phyloP scores from a whole-genome alignment of 53 echinoderm and acorn worm genomes.

The Pentamera pediparva region DNA sequence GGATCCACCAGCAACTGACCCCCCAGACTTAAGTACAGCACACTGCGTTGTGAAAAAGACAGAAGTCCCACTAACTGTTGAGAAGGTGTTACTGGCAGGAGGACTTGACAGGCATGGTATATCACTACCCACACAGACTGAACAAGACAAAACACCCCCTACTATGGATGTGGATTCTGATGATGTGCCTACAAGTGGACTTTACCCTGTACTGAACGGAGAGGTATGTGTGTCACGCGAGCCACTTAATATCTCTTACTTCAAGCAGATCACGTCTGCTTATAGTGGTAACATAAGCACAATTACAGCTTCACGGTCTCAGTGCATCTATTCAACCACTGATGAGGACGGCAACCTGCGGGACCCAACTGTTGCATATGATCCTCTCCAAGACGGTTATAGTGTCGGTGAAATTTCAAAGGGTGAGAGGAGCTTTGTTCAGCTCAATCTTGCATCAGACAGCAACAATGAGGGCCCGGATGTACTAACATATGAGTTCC shows the following conservation, averaged over 20 bases:
- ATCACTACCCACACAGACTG: not conserved
- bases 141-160: slow-evolving; percentile 7
- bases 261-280: slow-evolving; percentile 1
- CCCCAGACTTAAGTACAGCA: not conserved
- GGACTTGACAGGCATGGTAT: not conserved
- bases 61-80: not conserved
- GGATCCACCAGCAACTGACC: not conserved
- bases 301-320: not conserved
- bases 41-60: not conserved
- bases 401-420: slow-evolving; percentile 18
- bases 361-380: slow-evolving; percentile 1
- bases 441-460: not conserved
- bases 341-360: not conserved
- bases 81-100: not conserved
- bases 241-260: slow-evolving; percentile 14
- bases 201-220: slow-evolving; percentile 30
- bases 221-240: slow-evolving; percentile 13
- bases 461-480: not conserved
- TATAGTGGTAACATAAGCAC: slow-evolving; percentile 29
- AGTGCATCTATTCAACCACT: slow-evolving; percentile 18
- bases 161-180: not conserved
- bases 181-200: slow-evolving; percentile 1
- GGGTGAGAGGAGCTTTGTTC: slow-evolving; percentile 16
- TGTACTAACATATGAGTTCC: slow-evolving; percentile 29
- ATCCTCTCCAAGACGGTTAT: slow-evolving; percentile 38